A percentile compares a stretch with the other conserved stretches of the same genome.
Evolutionary conservation across 2,113 vertebrate species (phyloP).

Genomic region (Mus pahari): DNA sequence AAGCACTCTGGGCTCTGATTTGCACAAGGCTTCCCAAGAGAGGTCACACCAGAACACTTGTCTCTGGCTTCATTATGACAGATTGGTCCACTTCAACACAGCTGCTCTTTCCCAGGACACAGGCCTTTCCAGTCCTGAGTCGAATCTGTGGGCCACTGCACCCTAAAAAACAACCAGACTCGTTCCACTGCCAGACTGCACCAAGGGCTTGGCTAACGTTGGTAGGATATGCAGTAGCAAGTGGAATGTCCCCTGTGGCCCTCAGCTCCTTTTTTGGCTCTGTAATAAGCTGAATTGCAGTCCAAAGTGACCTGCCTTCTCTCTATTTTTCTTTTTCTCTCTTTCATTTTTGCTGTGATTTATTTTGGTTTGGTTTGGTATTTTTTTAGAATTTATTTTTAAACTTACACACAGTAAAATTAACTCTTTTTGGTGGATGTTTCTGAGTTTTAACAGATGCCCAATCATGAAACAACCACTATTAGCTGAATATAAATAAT

Average conservation of each 20-base stretch:
- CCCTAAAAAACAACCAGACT: neutral
- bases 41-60: slow-evolving; percentile 49
- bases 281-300: slow-evolving; percentile 34
- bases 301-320: slow-evolving; percentile 37
- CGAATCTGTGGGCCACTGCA: slow-evolving; percentile 2
- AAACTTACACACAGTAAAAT: slow-evolving; percentile 44
- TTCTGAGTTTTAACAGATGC: slow-evolving; percentile 10
- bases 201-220: neutral
- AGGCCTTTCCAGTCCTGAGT: slow-evolving; percentile 36
- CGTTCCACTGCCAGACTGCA: slow-evolving; percentile 47
- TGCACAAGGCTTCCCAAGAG: neutral
- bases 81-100: slow-evolving; percentile 66
- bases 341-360: neutral
- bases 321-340: neutral
- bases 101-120: slow-evolving; percentile 20
- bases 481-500: neutral
- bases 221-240: slow-evolving; percentile 59
- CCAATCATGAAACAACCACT: neutral
- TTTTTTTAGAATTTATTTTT: slow-evolving; percentile 30
- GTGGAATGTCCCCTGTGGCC: slow-evolving; percentile 55
- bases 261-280: slow-evolving; percentile 67
- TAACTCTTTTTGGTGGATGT: neutral
- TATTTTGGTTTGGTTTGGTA: neutral
- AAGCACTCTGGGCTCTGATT: slow-evolving; percentile 1
- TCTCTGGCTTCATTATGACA: slow-evolving; percentile 20